A percentile compares a stretch with the other conserved stretches of the same genome.
Evolutionary conservation across 2,797 vertebrate genomes (phyloP).

Genomic region (Sus cebifrons): DNA sequence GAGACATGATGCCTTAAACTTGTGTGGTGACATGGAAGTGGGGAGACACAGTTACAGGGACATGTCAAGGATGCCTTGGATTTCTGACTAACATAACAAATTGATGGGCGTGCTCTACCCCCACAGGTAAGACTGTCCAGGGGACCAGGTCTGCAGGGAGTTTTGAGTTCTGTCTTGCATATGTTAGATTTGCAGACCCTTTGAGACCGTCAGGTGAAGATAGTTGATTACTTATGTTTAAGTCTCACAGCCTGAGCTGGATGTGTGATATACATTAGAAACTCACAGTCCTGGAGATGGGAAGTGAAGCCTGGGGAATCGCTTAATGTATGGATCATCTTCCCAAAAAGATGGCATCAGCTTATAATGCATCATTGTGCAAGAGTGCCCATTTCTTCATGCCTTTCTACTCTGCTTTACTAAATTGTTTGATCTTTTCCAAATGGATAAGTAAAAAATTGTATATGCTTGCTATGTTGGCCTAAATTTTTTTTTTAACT

Average conservation of each 20-base stretch:
- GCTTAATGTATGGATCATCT: background rate
- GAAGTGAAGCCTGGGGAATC: background rate
- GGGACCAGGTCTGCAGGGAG: background rate
- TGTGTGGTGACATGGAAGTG: background rate
- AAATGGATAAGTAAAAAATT: background rate
- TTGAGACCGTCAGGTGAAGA: background rate
- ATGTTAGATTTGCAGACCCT: background rate
- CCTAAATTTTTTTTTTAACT: background rate
- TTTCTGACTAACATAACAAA: background rate
- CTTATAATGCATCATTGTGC: background rate
- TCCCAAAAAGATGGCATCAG: background rate
- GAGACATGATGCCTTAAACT: background rate
- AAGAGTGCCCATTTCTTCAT: background rate
- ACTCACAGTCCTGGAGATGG: background rate
- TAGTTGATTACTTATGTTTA: background rate
- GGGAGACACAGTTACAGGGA: background rate
- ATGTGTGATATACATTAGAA: background rate
- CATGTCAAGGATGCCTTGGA: background rate
- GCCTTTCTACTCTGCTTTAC: background rate
- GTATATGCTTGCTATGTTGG: background rate
- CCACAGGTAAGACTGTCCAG: background rate
- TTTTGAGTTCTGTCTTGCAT: background rate
- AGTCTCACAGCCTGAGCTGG: background rate
- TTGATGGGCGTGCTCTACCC: too few relatives aligned
- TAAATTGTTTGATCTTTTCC: slow-evolving; percentile 35